These are phyloP conservation scores for Meganola albula DNA, from an alignment of 2,888 invertebrate genomes.

Conservation along the genomic window DNA sequence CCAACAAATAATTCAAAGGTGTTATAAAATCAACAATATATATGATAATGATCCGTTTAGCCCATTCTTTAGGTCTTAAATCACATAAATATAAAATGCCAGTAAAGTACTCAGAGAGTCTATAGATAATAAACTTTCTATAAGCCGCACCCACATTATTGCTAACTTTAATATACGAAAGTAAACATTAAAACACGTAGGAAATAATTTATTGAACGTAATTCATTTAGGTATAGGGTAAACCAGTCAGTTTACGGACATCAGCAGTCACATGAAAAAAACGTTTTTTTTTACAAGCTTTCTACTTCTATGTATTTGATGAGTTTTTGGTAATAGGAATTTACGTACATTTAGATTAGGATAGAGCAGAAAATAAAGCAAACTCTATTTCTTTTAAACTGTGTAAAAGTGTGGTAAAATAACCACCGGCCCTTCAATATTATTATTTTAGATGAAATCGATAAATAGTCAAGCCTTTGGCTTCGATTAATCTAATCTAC, in stretches of 20 bases:
- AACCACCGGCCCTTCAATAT: too few species aligned
- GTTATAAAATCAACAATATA: conserved; percentile 20
- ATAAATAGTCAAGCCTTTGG: too few species aligned
- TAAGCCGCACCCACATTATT: conserved; percentile 27
- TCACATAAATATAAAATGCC: conserved; percentile 22
- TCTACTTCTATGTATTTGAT: too few species aligned
- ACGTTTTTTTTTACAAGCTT: too few species aligned
- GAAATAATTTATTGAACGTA: conserved; percentile 39
- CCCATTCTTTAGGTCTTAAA: conserved; percentile 15
- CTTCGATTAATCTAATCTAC: too few species aligned
- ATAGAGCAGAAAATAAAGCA: too few species aligned
- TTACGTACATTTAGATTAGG: too few species aligned
- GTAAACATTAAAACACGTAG: conserved; percentile 35
- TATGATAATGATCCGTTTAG: conserved; percentile 23
- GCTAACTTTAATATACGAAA: conserved; percentile 41
- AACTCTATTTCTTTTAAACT: too few species aligned
- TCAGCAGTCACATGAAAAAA: too few species aligned
- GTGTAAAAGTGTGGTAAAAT: too few species aligned
- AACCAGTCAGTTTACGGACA: conserved; percentile 5
- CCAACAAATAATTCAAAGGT: conserved; percentile 4
- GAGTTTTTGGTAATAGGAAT: too few species aligned
- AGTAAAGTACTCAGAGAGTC: conserved; percentile 25
- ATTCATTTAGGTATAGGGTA: conserved; percentile 30
- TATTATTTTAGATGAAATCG: too few species aligned
- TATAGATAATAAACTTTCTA: conserved; percentile 33